Evolutionary conservation across 37 sponge, comb jelly and placozoan genomes (phyloP), one percentile per base, ranked within the genome.

Genomic region (Eunapius fragilis): DNA sequence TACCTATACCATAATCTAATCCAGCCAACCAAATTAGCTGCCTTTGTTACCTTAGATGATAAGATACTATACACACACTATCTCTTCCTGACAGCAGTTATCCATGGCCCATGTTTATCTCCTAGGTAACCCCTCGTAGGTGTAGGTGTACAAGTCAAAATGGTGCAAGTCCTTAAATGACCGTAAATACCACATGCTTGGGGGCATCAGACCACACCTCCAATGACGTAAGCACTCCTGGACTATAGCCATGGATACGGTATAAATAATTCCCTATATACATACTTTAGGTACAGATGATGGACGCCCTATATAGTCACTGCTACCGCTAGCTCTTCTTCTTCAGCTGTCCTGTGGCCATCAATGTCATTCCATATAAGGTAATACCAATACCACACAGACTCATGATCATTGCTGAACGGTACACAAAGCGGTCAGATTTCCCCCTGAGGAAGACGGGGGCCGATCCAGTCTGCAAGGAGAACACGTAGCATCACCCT

Each of bases 391-490:
- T 37, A 14, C 93, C 93, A 77, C 41, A 25, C 25, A 93, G 27
- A 2, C 87, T 91, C 31, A 86, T 11, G 10, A 27, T 80, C 87
- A 93, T 86, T 0, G 89, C 87, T 25, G 87, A 86, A 7, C 90
- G 77, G 77, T 86, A 93, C 28, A 93, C 31, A n/a, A 88, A 80
- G 9, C 87, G 77, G 37, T 93, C 93, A 19, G 87, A 89, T 36
- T 37, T 80, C n/a, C 90, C 89, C 58, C 90, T 71, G 25, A 93
- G 50, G 80, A 67, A 82, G 37, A 89, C 83, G 10, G 93, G 93
- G 68, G 84, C 37, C 31, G 68, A 45, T 14, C 80, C 80, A 78
- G 68, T 74, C 89, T 84, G 68, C 26, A 45, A 25, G n/a, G 77
- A 32, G 5, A 9, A 7, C 4, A 32, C 25, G 25, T 22, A 68